phyloP scores from a whole-genome alignment of 2,888 invertebrate genomes.

The Drosophila lacicola region DNA sequence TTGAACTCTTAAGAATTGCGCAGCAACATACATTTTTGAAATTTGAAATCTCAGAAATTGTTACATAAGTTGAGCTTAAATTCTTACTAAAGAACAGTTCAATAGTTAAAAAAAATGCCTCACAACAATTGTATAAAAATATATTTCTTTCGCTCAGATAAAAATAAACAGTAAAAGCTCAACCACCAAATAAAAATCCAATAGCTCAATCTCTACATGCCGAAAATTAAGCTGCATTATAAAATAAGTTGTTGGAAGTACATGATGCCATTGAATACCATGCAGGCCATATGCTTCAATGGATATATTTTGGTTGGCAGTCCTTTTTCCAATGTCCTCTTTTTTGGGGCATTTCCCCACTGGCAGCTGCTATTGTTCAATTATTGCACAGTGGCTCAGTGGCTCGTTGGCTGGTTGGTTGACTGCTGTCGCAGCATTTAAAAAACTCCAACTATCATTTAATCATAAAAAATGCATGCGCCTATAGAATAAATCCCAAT shows the following conservation, averaged over 20 bases:
- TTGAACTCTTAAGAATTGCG: too few species aligned
- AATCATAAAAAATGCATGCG: constrained; percentile 77
- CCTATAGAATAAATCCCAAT: constrained; percentile 77
- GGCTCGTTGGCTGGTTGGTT: constrained; percentile 39
- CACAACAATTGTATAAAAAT: not conserved
- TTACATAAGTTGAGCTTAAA: too few species aligned
- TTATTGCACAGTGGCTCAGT: constrained; percentile 61
- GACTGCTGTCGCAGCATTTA: constrained; percentile 65
- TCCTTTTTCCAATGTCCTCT: constrained; percentile 11
- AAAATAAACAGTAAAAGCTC: constrained; percentile 1
- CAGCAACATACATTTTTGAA: too few species aligned
- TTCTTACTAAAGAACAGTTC: too few species aligned
- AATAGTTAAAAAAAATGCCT: too few species aligned
- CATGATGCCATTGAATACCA: constrained; percentile 45
- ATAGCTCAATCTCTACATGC: constrained; percentile 52
- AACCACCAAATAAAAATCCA: constrained; percentile 21
- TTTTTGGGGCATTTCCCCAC: constrained; percentile 58
- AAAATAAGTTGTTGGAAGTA: constrained; percentile 17
- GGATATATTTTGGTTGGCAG: constrained; percentile 52
- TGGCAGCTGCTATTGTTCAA: constrained; percentile 77
- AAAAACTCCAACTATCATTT: constrained; percentile 67
- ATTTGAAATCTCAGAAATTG: too few species aligned
- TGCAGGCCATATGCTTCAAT: constrained; percentile 37
- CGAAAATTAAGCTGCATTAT: constrained; percentile 45
- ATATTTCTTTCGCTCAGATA: not conserved